Evolutionary conservation across 2,888 invertebrate genomes (phyloP).

Genomic region (Lasioglossum calceatum): DNA sequence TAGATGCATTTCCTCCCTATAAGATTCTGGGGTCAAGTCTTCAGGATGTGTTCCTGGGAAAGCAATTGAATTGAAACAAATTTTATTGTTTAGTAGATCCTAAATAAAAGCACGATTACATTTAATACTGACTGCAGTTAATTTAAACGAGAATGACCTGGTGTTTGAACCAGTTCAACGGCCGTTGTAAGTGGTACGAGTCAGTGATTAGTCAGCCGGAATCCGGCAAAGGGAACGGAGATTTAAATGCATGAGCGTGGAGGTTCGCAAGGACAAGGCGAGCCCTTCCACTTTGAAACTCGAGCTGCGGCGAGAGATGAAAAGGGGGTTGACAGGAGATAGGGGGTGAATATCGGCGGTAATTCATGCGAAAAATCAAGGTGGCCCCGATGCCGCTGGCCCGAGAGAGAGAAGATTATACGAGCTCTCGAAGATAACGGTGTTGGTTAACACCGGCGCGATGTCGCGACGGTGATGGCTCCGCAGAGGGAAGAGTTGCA

Average conservation of each 20-base stretch:
- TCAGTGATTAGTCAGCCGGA: background rate
- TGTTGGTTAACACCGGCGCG: slow-evolving; percentile 26
- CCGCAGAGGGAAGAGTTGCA: slow-evolving; percentile 14
- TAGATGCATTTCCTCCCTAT: too few relatives aligned
- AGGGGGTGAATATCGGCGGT: background rate
- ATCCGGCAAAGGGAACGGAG: background rate
- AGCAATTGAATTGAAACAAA: background rate
- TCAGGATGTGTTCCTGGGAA: background rate
- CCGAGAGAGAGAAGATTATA: slow-evolving; percentile 37
- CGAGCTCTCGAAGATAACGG: slow-evolving; percentile 38
- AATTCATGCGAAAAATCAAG: slow-evolving; percentile 51
- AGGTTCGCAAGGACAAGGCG: background rate
- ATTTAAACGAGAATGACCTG: background rate
- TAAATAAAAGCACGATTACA: background rate
- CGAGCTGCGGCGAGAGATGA: slow-evolving; percentile 8
- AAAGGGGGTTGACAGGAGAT: background rate
- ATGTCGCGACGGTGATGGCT: slow-evolving; percentile 27
- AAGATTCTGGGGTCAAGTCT: too few relatives aligned
- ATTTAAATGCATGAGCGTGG: background rate
- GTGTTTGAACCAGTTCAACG: background rate
- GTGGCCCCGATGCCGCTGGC: background rate
- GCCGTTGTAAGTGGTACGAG: background rate
- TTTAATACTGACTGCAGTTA: background rate
- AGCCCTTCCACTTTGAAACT: slow-evolving; percentile 23
- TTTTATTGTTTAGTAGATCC: background rate